Base-by-base conservation (phyloP, 2,888 invertebrate species). In the Morpho helenor region DNA sequence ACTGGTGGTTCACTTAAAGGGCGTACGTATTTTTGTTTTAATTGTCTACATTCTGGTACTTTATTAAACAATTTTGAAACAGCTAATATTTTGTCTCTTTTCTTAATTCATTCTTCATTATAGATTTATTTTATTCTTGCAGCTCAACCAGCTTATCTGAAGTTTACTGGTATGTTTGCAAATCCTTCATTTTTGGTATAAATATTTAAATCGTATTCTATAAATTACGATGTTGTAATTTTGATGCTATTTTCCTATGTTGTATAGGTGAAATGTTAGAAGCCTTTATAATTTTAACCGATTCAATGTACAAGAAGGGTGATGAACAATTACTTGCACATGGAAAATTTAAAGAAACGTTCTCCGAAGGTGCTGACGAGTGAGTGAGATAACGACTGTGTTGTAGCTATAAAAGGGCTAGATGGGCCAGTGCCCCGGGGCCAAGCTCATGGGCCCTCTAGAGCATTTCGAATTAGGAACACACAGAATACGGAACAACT, bases 321-420 rank as follows among this genome's bases (percentile, higher is more conserved):
- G 61, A 69, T 8, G 67, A 70, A 4, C 66, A 71, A 4, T 68
- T 88, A 41, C 22, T 85, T 39, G 57, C 67, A 0, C 70, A 80
- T 60, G 85, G 82, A 31, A 83, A 86, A 67, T 85, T 77, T 62
- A 63, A 65, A 2, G 77, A 83, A 65, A 77, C 75, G 0, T 85
- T 79, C 62, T 54, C 51, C 2, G 77, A 82, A 56, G 88, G 69
- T 43, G 77, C 79, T 4, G 68, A 80, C n/a, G 76, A 76, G 88
- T 87, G 74, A 77, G 76, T 60, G 31, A 31, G 31, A 31, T 31
- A 31, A 16, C 1, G 16, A 16, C 16, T 1, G 16, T 16, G 16
- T 1, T 16, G 16, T 16, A 16, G 16, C 16, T 16, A 16, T 16
- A 1, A 2, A 2, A 16, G 16, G 16, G 2, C 16, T 16, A 16